These are phyloP conservation scores for Noctua comes DNA, from an alignment of 2,888 invertebrate genomes.

Conservation along the genomic window DNA sequence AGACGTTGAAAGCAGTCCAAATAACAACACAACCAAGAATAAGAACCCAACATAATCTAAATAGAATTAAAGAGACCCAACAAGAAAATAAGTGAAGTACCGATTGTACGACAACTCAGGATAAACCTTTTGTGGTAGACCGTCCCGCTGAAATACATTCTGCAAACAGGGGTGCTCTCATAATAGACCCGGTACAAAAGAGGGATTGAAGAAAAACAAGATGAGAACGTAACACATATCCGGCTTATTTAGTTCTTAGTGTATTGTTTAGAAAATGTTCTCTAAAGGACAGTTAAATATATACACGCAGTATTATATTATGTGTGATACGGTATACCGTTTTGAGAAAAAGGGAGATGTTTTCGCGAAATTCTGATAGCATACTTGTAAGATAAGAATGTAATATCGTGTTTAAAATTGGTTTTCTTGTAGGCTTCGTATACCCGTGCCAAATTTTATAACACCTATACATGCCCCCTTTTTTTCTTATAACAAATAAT, in stretches of 20 bases:
- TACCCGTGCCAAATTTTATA: neutral
- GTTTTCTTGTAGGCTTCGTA: neutral
- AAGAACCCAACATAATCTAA: slow-evolving; percentile 24
- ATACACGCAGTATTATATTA: too few relatives aligned
- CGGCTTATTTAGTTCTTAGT: slow-evolving; percentile 56
- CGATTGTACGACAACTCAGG: slow-evolving; percentile 55
- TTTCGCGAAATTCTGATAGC: neutral
- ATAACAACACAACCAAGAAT: neutral
- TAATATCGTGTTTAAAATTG: neutral
- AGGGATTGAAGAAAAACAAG: slow-evolving; percentile 72
- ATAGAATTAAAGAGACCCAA: slow-evolving; percentile 49
- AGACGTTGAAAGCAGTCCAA: neutral
- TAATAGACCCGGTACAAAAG: slow-evolving; percentile 76
- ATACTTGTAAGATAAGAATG: neutral
- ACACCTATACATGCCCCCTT: neutral
- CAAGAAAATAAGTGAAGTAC: slow-evolving; percentile 52
- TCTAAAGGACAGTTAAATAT: slow-evolving; percentile 39
- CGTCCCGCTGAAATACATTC: slow-evolving; percentile 74
- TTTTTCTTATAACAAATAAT: too few relatives aligned
- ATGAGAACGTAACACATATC: slow-evolving; percentile 66
- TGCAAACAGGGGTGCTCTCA: slow-evolving; percentile 75
- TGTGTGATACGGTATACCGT: slow-evolving; percentile 7
- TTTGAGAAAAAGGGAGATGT: neutral
- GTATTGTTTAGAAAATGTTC: slow-evolving; percentile 53
- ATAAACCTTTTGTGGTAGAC: slow-evolving; percentile 74